These are phyloP conservation scores for Nycticebus coucang DNA, from an alignment of 2,113 vertebrate genomes.

Conservation along the genomic window DNA sequence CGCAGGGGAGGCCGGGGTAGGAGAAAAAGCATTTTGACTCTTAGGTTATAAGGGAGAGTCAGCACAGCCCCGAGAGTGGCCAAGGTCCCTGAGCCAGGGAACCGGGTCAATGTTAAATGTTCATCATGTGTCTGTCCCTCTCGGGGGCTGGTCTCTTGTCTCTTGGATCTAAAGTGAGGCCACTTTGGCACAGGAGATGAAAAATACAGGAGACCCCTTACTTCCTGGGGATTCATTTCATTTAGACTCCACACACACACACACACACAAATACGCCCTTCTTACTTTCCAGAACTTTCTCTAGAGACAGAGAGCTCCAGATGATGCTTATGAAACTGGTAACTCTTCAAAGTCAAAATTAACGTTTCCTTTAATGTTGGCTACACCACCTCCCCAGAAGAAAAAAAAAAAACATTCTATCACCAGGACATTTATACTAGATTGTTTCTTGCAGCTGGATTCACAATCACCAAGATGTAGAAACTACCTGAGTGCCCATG, in stretches of 20 bases:
- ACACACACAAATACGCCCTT: neutral
- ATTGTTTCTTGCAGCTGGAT: no score
- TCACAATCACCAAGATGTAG: no score
- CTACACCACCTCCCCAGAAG: neutral
- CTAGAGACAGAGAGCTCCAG: neutral
- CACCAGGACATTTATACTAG: no score
- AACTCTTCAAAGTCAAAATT: neutral
- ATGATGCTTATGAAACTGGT: neutral
- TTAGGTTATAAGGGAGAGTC: neutral
- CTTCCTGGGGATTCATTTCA: neutral
- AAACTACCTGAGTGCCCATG: no score
- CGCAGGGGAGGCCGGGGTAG: neutral
- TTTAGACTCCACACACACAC: neutral
- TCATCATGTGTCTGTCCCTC: neutral
- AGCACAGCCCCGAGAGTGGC: neutral
- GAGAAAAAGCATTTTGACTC: constrained; percentile 11
- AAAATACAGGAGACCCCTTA: neutral
- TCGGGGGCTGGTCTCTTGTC: neutral
- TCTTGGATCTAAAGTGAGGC: neutral
- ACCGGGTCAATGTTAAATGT: neutral
- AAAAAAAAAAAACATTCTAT: no score
- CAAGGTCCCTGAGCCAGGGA: neutral
- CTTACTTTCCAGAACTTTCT: neutral
- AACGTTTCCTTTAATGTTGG: constrained; percentile 27
- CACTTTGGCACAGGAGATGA: neutral